Evolutionary conservation across 1,140 invertebrate species (phyloP), one percentile per base, ranked within the genome.

Genomic region (Listronotus bonariensis): DNA sequence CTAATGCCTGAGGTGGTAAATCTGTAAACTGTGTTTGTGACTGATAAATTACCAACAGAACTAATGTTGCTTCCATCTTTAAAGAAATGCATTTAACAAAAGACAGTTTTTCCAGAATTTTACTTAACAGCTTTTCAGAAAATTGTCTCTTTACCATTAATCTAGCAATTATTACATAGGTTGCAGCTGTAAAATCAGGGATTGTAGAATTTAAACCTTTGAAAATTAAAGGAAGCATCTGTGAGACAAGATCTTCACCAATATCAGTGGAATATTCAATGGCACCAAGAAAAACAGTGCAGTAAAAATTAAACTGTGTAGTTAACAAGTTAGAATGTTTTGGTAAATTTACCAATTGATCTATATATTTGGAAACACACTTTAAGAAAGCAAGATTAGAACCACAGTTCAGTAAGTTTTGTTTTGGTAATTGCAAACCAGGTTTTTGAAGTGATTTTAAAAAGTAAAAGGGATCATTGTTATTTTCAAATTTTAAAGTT

Each of bases 231-330:
- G 90, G 87, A 14, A 95, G 72, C 5, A 96, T 79, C 15, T 86
- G 82, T 58, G 85, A 83, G 1, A 95, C 76, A 55, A 92, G 85
- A 45, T 83, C 74, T 71, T 96, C 92, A 0, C 81, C 84, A 1
- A 92, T 76, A 14, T 73, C 70, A 17, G 80, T 72, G 0, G 74
- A 74, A 45, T 80, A 75, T 66, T 89, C 83, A 32, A 93, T 78
- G 15, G 86, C 83, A 3, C 91, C 91, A 52, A 91, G 82, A 3
- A 91, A 76, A 2, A 87, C 85, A 2, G 87, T 86, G 56, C 89
- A 87, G 73, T 89, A 93, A 78, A 95, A 95, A 4, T 88, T 87
- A 72, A 92, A 88, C 8, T 91, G 80, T 1, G 88, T 87, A 49
- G 86, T 87, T 10, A 93, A 77, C 14, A 83, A 80, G 34, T 81